A percentile compares a stretch with the other conserved stretches of the same genome.
Conservation (phyloP, 2,113 vertebrate genomes). For the Crocuta crocuta region DNA sequence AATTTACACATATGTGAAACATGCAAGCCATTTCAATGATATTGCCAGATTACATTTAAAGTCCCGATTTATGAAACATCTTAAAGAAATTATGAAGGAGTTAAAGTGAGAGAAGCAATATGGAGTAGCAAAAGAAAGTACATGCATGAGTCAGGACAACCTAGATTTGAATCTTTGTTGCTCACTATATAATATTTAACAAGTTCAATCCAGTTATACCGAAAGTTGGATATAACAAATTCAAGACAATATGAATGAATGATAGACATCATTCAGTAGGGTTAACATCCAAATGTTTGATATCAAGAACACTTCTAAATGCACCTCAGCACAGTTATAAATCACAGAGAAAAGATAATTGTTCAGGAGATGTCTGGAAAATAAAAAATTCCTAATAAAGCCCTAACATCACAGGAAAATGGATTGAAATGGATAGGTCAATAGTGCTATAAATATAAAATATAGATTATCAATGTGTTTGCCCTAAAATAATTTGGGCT, state of each 20-base stretch:
- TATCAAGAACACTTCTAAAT: conserved; percentile 7
- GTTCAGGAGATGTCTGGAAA: background rate
- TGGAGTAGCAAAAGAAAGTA: background rate
- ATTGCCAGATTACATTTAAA: conserved; percentile 14
- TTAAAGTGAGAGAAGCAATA: conserved; percentile 24
- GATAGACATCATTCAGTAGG: background rate
- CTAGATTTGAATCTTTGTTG: conserved; percentile 11
- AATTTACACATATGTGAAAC: conserved; percentile 48
- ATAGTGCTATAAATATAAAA: background rate
- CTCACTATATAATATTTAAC: conserved; percentile 14
- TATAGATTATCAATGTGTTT: background rate
- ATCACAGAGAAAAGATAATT: background rate
- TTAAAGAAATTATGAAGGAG: conserved; percentile 5
- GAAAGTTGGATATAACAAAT: background rate
- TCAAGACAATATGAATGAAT: background rate
- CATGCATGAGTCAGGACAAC: background rate
- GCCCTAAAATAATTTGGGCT: conserved; percentile 13
- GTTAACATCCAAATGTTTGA: background rate
- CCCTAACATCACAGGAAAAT: background rate
- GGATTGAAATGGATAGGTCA: background rate
- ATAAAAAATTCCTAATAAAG: conserved; percentile 5
- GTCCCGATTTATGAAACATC: background rate
- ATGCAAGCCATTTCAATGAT: conserved; percentile 40
- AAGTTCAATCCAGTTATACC: background rate
- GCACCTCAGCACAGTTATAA: background rate